A percentile compares a stretch with the other conserved stretches of the same genome.
These are phyloP conservation scores for Heteromurus nitidus DNA, from an alignment of 2,888 invertebrate species.

Conservation along the genomic window DNA sequence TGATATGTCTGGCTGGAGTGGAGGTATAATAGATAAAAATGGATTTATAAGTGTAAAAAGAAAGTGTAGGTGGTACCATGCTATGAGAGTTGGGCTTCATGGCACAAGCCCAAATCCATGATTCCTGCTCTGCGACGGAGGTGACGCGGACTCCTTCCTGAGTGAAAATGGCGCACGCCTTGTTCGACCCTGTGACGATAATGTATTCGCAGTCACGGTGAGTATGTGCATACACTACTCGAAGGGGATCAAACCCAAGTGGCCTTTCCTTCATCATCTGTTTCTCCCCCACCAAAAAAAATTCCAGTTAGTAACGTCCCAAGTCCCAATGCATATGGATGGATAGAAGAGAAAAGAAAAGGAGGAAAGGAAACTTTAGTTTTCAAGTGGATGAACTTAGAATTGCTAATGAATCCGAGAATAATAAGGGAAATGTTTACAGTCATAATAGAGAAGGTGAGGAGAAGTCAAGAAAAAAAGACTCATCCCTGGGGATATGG, in stretches of 20 bases:
- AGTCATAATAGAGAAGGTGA: not conserved
- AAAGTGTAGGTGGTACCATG: too few species aligned
- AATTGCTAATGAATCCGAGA: slow-evolving; percentile 9
- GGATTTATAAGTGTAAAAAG: too few species aligned
- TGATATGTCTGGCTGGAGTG: not conserved
- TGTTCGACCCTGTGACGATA: slow-evolving; percentile 87
- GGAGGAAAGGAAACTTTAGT: not conserved
- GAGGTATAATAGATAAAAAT: slow-evolving; percentile 61
- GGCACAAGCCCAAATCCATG: slow-evolving; percentile 92
- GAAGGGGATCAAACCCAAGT: slow-evolving; percentile 85
- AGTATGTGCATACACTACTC: slow-evolving; percentile 82
- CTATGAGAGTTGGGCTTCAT: slow-evolving; percentile 85
- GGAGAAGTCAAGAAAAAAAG: not conserved
- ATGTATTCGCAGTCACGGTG: slow-evolving; percentile 85
- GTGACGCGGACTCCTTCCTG: slow-evolving; percentile 88
- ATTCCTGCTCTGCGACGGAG: slow-evolving; percentile 83
- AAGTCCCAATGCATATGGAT: not conserved
- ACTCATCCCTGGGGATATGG: not conserved
- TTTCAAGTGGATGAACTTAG: slow-evolving; percentile 9
- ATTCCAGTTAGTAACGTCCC: not conserved
- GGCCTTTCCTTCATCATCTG: slow-evolving; percentile 79
- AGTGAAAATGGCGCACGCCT: slow-evolving; percentile 85
- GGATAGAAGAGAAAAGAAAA: not conserved
- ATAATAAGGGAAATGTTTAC: not conserved
- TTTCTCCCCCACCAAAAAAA: not conserved